These are phyloP conservation scores for Murina feae DNA, from an alignment of 2,113 vertebrate species.

Conservation along the genomic window DNA sequence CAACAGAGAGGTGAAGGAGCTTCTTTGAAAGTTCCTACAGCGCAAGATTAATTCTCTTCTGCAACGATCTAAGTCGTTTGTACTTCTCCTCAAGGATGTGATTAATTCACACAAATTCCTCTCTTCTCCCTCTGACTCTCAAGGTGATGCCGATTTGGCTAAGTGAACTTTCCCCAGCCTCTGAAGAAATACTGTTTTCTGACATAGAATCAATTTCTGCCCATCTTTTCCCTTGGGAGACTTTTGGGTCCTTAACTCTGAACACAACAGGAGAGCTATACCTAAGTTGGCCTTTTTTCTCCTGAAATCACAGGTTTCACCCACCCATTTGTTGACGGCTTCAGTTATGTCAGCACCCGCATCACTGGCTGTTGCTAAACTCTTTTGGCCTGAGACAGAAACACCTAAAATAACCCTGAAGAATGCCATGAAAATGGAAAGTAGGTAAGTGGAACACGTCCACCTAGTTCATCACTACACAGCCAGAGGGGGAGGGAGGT, in stretches of 20 bases:
- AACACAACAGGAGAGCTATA: not conserved
- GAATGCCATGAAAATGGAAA: constrained; percentile 77
- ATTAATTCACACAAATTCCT: not conserved
- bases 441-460: constrained; percentile 76
- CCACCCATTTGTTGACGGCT: constrained; percentile 88
- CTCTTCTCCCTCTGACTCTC: not conserved
- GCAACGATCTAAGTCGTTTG: not conserved
- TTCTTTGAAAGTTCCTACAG: not conserved
- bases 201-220: not conserved
- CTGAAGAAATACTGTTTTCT: not conserved
- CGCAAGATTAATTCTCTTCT: not conserved
- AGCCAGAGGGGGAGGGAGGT: rapidly evolving
- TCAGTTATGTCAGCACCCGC: constrained; percentile 92
- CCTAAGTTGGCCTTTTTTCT: not conserved
- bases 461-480: not conserved
- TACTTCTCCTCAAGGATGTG: not conserved
- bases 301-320: constrained; percentile 81
- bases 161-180: not conserved
- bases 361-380: constrained; percentile 86
- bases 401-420: constrained; percentile 69
- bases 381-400: constrained; percentile 92
- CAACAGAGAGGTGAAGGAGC: not conserved
- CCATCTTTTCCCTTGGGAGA: not conserved
- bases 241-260: not conserved
- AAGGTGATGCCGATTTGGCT: not conserved